Evolutionary conservation across 2,113 vertebrate species (phyloP), one percentile per base, ranked within the genome.

Genomic region (Pterocles orientalis): DNA sequence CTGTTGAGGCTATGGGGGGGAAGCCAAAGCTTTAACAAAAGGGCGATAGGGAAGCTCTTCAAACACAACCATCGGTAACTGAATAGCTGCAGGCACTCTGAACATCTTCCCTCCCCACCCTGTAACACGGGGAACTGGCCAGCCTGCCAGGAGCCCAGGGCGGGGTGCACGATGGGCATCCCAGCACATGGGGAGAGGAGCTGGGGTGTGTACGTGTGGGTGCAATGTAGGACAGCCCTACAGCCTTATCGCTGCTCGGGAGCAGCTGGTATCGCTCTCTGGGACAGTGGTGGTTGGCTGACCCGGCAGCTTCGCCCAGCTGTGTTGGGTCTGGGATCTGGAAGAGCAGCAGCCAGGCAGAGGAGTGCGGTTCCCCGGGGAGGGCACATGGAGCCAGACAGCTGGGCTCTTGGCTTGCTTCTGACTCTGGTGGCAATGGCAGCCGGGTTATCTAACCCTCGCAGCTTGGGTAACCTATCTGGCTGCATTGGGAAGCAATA

Each of bases 11-110:
- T 80, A 90, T 36, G 95, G 92, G 94, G 95, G 94, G 96, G 88
- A 94, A 97, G 96, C 82, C 95, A 91, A 96, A 68, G 93, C 88
- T 89, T 86, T 90, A 20, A 80, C 79, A 79, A 82, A 86, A 95
- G 93, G 92, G 94, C 64, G 93, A 93, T 94, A 94, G 96, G 93
- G 95, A 97, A 97, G 93, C 86, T 83, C 92, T 96, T 97, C 95
- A 96, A 97, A 91, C 95, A 23, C 96, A 78, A 85, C 62, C 92
- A 64, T 75, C 8, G 85, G 71, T 86, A 96, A 96, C 47, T 9
- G 91, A 94, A 90, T 95, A 96, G 97, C 97, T 96, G 92, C 93
- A 54, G 97, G 96, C 94, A 3, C 51, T 96, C 43, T 5, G 25
- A 86, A 64, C 94, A 88, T 33, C 95, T 92, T 94, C 92, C 43